Conservation (phyloP, 53 echinoderm and acorn worm genomes). For the Echinarachnius parma region DNA sequence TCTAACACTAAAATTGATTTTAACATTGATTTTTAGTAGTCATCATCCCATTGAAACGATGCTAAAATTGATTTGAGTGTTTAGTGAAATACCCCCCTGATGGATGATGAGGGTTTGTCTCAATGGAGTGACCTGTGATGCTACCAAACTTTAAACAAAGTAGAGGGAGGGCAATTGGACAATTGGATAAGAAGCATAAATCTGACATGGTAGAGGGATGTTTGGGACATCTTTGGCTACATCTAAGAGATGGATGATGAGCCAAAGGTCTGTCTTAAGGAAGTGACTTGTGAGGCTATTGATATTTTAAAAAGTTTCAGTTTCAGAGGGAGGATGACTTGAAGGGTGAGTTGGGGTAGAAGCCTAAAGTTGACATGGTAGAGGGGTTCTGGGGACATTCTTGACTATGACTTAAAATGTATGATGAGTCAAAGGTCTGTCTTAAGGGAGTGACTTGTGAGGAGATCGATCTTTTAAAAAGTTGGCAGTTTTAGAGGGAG, state of each 20-base stretch:
- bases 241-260: slow-evolving; percentile 13
- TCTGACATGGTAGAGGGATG: too few relatives aligned
- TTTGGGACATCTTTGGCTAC: neutral
- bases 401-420: neutral
- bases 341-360: neutral
- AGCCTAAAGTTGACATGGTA: neutral
- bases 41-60: too few relatives aligned
- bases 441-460: neutral
- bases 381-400: neutral
- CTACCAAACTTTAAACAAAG: too few relatives aligned
- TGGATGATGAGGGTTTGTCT: too few relatives aligned
- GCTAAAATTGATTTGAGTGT: too few relatives aligned
- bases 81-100: too few relatives aligned
- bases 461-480: neutral
- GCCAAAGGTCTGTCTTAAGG: too few relatives aligned
- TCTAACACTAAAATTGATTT: too few relatives aligned
- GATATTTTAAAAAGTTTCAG: neutral
- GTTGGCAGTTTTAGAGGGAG: neutral
- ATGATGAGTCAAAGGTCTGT: neutral
- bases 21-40: too few relatives aligned
- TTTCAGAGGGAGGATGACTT: neutral
- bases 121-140: too few relatives aligned
- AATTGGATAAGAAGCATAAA: too few relatives aligned
- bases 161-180: too few relatives aligned
- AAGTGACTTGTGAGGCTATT: neutral